These are phyloP conservation scores for Caloenas nicobarica DNA, from an alignment of 2,113 vertebrate genomes.

Conservation along the genomic window DNA sequence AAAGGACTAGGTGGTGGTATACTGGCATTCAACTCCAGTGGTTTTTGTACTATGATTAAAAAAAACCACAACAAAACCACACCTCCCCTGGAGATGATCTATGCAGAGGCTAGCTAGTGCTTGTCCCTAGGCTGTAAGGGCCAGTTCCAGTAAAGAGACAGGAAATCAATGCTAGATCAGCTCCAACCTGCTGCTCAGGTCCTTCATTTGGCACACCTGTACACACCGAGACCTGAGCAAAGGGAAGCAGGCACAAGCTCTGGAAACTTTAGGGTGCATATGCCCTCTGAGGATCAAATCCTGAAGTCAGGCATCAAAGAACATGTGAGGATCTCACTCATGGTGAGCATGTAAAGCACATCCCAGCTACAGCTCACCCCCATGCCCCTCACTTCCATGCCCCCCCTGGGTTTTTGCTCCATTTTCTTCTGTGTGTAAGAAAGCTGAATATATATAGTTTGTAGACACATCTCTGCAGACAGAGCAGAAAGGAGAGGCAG, in stretches of 20 bases:
- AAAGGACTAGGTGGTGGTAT: not conserved
- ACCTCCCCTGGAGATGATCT: not conserved
- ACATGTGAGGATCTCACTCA: not conserved
- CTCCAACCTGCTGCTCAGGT: not conserved
- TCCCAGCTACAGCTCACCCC: not conserved
- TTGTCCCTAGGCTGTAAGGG: not conserved
- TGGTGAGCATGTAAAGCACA: not conserved
- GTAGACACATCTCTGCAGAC: not conserved
- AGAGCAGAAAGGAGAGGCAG: not conserved
- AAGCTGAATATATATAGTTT: not conserved
- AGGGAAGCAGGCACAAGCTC: not conserved
- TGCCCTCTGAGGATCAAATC: not conserved
- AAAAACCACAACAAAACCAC: not conserved
- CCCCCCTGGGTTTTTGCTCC: not conserved
- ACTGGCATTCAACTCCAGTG: not conserved
- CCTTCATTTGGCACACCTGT: not conserved
- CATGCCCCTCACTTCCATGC: not conserved
- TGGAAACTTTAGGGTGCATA: not conserved
- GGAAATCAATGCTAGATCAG: not conserved
- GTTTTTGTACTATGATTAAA: not conserved
- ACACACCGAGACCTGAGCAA: not conserved
- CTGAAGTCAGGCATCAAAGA: not conserved
- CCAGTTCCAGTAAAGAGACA: not conserved
- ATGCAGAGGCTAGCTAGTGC: not conserved
- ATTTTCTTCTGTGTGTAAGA: not conserved